A percentile compares a stretch with the other conserved stretches of the same genome.
Evolutionary conservation across 2,888 invertebrate genomes (phyloP).

Genomic region (Acleris laterana): DNA sequence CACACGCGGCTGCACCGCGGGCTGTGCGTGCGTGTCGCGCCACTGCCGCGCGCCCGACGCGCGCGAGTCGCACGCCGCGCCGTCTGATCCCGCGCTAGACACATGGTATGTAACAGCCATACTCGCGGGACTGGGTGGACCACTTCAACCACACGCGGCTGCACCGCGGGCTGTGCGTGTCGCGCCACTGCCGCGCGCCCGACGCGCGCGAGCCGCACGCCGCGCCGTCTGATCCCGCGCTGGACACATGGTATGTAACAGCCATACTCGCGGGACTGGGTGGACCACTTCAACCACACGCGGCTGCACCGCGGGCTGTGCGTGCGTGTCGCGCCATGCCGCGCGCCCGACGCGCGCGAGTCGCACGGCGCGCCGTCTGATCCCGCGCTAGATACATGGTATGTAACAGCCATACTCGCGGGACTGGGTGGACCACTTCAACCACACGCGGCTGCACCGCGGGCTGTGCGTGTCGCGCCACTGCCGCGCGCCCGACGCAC

Average conservation of each 20-base stretch:
- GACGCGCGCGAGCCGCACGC: too few relatives aligned
- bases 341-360: conserved; percentile 35
- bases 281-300: conserved; percentile 77
- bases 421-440: conserved; percentile 48
- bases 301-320: conserved; percentile 73
- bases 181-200: too few relatives aligned
- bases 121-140: too few relatives aligned
- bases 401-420: neutral
- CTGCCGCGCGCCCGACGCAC: too few relatives aligned
- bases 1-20: conserved; percentile 76
- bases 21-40: conserved; percentile 66
- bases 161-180: too few relatives aligned
- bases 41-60: too few relatives aligned
- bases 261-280: conserved; percentile 72
- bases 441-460: conserved; percentile 76
- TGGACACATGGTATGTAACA: too few relatives aligned
- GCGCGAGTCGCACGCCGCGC: too few relatives aligned
- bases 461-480: conserved; percentile 69
- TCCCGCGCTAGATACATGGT: conserved; percentile 23
- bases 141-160: too few relatives aligned
- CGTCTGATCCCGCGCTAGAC: too few relatives aligned
- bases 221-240: too few relatives aligned
- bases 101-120: too few relatives aligned
- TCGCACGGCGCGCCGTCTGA: conserved; percentile 22
- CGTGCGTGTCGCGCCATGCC: conserved; percentile 58